A percentile compares a stretch with the other conserved stretches of the same genome.
phyloP scores from a whole-genome alignment of 2,888 invertebrate species.

The Cabera pusaria region DNA sequence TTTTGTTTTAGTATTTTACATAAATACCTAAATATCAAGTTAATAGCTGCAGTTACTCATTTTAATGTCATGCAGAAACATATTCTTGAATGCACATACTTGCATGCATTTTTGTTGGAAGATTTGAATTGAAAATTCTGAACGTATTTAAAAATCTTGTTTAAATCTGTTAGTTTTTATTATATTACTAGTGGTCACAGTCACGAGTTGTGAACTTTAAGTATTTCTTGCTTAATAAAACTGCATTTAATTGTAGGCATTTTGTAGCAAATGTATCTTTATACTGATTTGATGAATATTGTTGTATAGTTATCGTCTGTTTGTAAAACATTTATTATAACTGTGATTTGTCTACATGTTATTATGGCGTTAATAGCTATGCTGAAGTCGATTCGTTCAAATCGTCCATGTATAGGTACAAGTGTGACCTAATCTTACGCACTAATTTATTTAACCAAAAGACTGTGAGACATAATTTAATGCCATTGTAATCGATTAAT shows the following conservation, averaged over 20 bases:
- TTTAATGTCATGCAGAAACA: too few species aligned
- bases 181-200: conserved; percentile 3
- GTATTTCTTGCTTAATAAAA: conserved; percentile 12
- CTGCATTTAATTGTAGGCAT: conserved; percentile 31
- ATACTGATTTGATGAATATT: conserved; percentile 7
- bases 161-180: too few species aligned
- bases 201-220: conserved; percentile 1
- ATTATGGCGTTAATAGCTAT: conserved; percentile 1
- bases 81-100: too few species aligned
- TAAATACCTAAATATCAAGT: too few species aligned
- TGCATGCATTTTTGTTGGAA: too few species aligned
- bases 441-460: conserved; percentile 64
- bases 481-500: conserved; percentile 65
- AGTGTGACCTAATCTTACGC: conserved; percentile 43
- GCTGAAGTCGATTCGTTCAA: conserved; percentile 14
- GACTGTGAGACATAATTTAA: conserved; percentile 73
- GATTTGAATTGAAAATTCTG: too few species aligned
- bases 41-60: too few species aligned
- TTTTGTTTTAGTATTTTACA: too few species aligned
- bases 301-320: conserved; percentile 3
- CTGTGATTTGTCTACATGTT: conserved; percentile 5
- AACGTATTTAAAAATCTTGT: too few species aligned
- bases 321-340: neutral
- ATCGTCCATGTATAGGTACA: conserved; percentile 26
- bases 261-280: conserved; percentile 17